These are phyloP conservation scores for Tachyglossus aculeatus DNA, from an alignment of 2,797 vertebrate species.

Conservation along the genomic window DNA sequence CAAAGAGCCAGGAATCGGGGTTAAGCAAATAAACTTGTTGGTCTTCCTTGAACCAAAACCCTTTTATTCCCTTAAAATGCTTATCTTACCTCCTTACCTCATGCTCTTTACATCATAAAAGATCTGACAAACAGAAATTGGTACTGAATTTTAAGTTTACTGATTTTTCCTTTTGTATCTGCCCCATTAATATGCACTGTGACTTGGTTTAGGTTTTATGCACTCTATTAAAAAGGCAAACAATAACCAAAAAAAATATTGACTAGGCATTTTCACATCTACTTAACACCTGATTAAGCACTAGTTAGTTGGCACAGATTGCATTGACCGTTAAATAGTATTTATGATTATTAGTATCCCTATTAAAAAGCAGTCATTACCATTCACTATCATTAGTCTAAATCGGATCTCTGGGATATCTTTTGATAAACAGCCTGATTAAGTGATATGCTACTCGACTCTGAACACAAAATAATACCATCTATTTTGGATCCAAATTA, in stretches of 20 bases:
- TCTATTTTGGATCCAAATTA: background rate
- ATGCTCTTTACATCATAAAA: too few species aligned
- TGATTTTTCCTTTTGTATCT: too few species aligned
- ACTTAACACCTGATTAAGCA: background rate
- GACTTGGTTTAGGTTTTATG: background rate
- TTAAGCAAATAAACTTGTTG: too few species aligned
- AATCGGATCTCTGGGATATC: background rate
- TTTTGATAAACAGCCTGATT: background rate
- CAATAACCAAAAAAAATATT: background rate
- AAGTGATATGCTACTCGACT: background rate
- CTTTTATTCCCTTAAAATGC: too few species aligned
- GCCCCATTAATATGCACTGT: too few species aligned
- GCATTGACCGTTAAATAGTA: background rate
- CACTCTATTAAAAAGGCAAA: background rate
- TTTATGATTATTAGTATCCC: background rate
- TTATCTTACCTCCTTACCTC: too few species aligned
- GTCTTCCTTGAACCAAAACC: too few species aligned
- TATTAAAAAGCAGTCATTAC: background rate
- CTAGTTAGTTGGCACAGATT: background rate
- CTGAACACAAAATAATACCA: background rate
- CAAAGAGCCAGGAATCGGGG: too few species aligned
- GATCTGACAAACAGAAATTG: too few species aligned
- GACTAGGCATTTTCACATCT: background rate
- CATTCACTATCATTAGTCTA: background rate
- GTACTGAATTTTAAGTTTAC: too few species aligned